phyloP scores from a whole-genome alignment of 2,113 vertebrate species.

The Entelurus aequoreus region DNA sequence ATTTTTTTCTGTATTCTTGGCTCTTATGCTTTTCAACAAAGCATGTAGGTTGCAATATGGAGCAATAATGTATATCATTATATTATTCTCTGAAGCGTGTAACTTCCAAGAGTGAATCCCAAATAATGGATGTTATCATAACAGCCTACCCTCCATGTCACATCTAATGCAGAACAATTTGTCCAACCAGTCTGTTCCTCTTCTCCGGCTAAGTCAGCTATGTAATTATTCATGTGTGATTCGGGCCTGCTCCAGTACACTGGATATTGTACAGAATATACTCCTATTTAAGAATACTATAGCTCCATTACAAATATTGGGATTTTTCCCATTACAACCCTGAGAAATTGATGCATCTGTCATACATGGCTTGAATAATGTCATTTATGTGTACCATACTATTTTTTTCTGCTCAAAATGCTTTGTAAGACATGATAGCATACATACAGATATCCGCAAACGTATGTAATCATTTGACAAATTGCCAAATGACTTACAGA shows the following conservation, averaged over 20 bases:
- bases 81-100: slow-evolving; percentile 14
- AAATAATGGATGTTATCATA: slow-evolving; percentile 53
- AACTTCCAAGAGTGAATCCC: slow-evolving; percentile 47
- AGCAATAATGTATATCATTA: slow-evolving; percentile 20
- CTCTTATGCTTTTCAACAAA: neutral
- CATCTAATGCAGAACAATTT: slow-evolving; percentile 51
- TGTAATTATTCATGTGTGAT: slow-evolving; percentile 54
- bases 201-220: slow-evolving; percentile 46
- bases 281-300: neutral
- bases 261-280: slow-evolving; percentile 26
- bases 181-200: slow-evolving; percentile 38
- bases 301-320: neutral
- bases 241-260: slow-evolving; percentile 14
- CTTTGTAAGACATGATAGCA: too few relatives aligned
- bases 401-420: neutral
- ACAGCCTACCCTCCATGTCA: slow-evolving; percentile 53
- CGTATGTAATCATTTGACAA: too few relatives aligned
- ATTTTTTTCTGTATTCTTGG: neutral
- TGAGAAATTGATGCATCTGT: slow-evolving; percentile 4
- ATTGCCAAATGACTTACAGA: too few relatives aligned
- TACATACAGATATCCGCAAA: too few relatives aligned
- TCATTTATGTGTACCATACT: too few relatives aligned
- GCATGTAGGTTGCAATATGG: slow-evolving; percentile 10
- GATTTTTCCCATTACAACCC: neutral
- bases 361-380: neutral